A percentile compares a stretch with the other conserved stretches of the same genome.
These are phyloP conservation scores for Antheraea yamamai DNA, from an alignment of 2,888 invertebrate species.

Conservation along the genomic window DNA sequence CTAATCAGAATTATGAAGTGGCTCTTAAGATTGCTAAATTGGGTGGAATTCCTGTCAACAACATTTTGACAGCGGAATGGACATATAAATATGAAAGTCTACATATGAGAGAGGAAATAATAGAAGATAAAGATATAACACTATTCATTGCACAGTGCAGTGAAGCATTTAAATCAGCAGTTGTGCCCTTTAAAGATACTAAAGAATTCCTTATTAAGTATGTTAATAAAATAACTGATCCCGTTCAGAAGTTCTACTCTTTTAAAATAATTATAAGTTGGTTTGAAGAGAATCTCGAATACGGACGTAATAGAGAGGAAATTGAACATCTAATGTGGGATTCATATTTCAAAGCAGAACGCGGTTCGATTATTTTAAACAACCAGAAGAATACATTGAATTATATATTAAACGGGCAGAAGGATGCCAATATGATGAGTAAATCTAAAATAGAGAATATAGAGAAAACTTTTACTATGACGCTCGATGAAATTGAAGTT, in stretches of 20 bases:
- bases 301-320: conserved; percentile 63
- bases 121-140: conserved; percentile 65
- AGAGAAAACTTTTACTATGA: conserved; percentile 64
- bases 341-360: conserved; percentile 63
- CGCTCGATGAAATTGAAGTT: conserved; percentile 69
- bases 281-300: conserved; percentile 70
- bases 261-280: conserved; percentile 75
- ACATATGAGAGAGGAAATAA: conserved; percentile 49
- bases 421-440: conserved; percentile 54
- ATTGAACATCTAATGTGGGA: conserved; percentile 77
- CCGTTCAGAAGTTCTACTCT: conserved; percentile 76
- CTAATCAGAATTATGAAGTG: conserved; percentile 75
- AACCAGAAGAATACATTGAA: conserved; percentile 63
- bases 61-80: conserved; percentile 82
- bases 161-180: conserved; percentile 81
- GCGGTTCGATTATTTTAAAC: conserved; percentile 54
- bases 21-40: conserved; percentile 83
- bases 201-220: conserved; percentile 84
- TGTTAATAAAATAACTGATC: conserved; percentile 72
- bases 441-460: conserved; percentile 53
- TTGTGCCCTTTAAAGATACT: conserved; percentile 83
- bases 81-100: conserved; percentile 71
- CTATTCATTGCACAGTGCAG: conserved; percentile 84
- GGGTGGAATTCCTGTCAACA: conserved; percentile 72
- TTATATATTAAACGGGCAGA: conserved; percentile 65